phyloP scores from a whole-genome alignment of 2,797 vertebrate genomes.

The Thamnophis elegans region DNA sequence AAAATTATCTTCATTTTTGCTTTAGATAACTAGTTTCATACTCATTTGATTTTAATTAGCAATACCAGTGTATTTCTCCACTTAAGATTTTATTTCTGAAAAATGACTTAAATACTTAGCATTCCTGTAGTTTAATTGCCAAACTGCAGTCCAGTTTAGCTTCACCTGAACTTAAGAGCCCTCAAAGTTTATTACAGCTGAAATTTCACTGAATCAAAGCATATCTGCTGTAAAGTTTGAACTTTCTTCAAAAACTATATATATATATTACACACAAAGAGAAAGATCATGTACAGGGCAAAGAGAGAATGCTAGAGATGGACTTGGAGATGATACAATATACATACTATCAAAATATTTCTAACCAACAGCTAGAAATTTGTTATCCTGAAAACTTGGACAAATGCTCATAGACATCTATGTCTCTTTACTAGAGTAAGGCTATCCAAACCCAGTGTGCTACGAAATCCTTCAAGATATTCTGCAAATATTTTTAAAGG shows the following conservation, averaged over 20 bases:
- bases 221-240: neutral
- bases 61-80: conserved; percentile 4
- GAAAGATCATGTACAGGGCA: neutral
- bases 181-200: neutral
- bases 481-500: neutral
- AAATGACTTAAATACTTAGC: neutral
- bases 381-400: neutral
- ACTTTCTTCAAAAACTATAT: neutral
- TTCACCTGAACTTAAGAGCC: neutral
- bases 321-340: neutral
- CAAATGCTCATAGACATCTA: neutral
- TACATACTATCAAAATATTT: neutral
- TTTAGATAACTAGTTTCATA: conserved; percentile 1
- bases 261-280: neutral
- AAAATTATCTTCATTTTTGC: conserved; percentile 36
- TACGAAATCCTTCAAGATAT: neutral
- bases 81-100: neutral
- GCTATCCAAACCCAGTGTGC: neutral
- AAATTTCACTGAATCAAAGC: neutral
- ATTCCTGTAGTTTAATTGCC: neutral
- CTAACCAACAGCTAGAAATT: neutral
- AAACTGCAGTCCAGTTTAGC: neutral
- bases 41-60: conserved; percentile 27
- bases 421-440: neutral
- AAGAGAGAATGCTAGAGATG: neutral